These are phyloP conservation scores for Epiblema foenella DNA, from an alignment of 2,888 invertebrate genomes.

Conservation along the genomic window DNA sequence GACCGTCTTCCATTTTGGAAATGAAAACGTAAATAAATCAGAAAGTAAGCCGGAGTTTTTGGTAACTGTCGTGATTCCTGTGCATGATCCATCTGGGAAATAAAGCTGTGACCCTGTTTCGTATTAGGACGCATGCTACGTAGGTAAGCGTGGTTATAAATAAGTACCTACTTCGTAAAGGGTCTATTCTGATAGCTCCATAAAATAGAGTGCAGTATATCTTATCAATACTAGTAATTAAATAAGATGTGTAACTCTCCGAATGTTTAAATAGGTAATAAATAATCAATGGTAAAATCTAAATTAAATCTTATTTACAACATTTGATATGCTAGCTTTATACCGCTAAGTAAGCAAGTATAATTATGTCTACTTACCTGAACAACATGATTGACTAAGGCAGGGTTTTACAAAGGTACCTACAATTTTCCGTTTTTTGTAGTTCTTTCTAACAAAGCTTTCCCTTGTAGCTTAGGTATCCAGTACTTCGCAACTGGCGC, in stretches of 20 bases:
- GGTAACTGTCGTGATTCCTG: slow-evolving; percentile 28
- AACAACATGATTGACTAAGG: neutral
- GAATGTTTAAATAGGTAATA: too few relatives aligned
- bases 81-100: slow-evolving; percentile 41
- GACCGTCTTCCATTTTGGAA: slow-evolving; percentile 26
- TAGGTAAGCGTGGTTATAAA: slow-evolving; percentile 2
- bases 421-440: neutral
- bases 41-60: slow-evolving; percentile 41
- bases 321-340: too few relatives aligned
- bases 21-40: slow-evolving; percentile 35
- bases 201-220: too few relatives aligned
- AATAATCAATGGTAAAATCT: too few relatives aligned
- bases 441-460: slow-evolving; percentile 13
- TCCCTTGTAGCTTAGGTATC: slow-evolving; percentile 6
- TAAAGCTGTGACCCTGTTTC: slow-evolving; percentile 37
- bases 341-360: too few relatives aligned
- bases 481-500: slow-evolving; percentile 11
- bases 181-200: neutral
- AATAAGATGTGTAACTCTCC: too few relatives aligned
- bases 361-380: too few relatives aligned
- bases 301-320: too few relatives aligned
- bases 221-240: too few relatives aligned
- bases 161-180: neutral
- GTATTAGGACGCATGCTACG: neutral
- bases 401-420: neutral